A percentile compares a stretch with the other conserved stretches of the same genome.
phyloP scores from a whole-genome alignment of 1,140 invertebrate species.

The Nasonia longicornis region DNA sequence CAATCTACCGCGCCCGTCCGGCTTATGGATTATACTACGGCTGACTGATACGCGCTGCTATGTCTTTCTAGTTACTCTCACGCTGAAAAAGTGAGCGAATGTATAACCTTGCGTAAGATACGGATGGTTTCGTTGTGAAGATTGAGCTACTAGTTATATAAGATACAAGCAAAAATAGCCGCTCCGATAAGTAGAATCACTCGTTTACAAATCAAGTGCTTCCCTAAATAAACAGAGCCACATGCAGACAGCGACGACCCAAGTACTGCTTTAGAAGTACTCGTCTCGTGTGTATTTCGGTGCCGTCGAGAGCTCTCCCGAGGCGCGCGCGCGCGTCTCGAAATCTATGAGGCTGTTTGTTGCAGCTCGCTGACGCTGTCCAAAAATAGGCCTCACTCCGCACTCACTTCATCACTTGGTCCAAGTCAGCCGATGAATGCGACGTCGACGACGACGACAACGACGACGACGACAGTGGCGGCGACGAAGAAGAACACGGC shows the following conservation, averaged over 20 bases:
- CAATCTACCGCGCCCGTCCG: background rate
- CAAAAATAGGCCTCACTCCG: constrained; percentile 66
- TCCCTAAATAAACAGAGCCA: constrained; percentile 53
- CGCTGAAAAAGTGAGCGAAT: background rate
- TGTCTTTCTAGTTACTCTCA: background rate
- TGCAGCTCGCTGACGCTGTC: constrained; percentile 43
- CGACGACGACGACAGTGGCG: constrained; percentile 41
- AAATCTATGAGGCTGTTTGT: constrained; percentile 64
- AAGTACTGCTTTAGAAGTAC: constrained; percentile 30
- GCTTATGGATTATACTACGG: background rate
- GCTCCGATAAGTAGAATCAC: background rate
- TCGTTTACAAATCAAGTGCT: constrained; percentile 6
- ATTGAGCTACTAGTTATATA: too few relatives aligned
- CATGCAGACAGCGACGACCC: constrained; percentile 16
- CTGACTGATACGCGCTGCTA: background rate
- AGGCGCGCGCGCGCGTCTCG: constrained; percentile 44
- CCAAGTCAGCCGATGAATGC: background rate
- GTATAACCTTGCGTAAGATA: background rate
- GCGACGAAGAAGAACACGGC: constrained; percentile 35
- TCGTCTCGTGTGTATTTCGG: constrained; percentile 49
- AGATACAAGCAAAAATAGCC: background rate
- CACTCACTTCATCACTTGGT: constrained; percentile 62
- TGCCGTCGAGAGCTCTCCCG: constrained; percentile 40
- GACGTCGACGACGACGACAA: constrained; percentile 44
- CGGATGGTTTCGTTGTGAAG: too few relatives aligned